Percentiles rank a stretch among this genome's conserved stretches.
Conservation (phyloP, 2,888 invertebrate species). For the Tetragonisca angustula region DNA sequence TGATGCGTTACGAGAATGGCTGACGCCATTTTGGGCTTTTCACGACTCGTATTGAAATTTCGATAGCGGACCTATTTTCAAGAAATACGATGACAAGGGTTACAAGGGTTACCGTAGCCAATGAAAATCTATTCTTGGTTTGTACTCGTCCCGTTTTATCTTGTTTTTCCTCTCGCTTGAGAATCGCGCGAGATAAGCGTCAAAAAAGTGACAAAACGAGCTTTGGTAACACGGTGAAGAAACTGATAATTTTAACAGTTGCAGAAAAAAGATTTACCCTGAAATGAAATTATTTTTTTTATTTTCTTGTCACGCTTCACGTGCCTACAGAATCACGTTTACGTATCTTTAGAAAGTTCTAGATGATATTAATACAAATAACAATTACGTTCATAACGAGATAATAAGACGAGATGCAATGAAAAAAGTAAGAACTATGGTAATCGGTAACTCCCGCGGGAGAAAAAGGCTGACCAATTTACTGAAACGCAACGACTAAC, state of each 20-base stretch:
- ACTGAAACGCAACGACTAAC: background rate
- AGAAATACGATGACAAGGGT: constrained; percentile 69
- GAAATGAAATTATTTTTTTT: background rate
- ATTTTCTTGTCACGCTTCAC: background rate
- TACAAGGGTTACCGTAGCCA: constrained; percentile 39
- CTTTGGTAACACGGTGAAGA: background rate
- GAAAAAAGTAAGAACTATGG: no score
- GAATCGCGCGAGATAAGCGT: constrained; percentile 33
- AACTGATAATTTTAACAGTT: background rate
- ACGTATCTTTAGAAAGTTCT: background rate
- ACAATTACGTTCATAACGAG: background rate
- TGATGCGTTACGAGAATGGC: constrained; percentile 57
- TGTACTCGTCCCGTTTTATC: constrained; percentile 38
- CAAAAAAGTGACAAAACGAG: background rate
- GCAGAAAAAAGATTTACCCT: background rate
- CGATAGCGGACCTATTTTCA: constrained; percentile 53
- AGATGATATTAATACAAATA: background rate
- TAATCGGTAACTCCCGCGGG: background rate
- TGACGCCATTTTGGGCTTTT: constrained; percentile 49
- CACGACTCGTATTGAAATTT: constrained; percentile 56
- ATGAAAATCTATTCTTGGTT: constrained; percentile 42
- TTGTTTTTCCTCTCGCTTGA: constrained; percentile 10
- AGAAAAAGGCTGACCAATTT: background rate
- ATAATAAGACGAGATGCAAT: no score
- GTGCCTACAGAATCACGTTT: background rate